Evolutionary conservation across 2,797 vertebrate species (phyloP), one percentile per base, ranked within the genome.

Genomic region (Typhlichthys eigenmanni): DNA sequence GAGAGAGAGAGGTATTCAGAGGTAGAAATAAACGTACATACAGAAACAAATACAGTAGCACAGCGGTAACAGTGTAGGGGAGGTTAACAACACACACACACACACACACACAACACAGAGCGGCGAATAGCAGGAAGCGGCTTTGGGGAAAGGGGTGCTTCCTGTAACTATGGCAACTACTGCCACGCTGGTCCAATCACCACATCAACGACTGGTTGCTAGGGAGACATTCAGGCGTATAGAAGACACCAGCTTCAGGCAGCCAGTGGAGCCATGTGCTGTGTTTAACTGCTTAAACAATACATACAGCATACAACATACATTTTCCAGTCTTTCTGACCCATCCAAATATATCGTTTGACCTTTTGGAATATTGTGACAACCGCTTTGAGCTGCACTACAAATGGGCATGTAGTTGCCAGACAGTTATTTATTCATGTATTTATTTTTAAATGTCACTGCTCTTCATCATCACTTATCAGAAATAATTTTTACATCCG

Each of bases 161-260:
- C 87, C 82, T 80, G 91, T 93, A 91, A 79, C 92, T 91, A 93
- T 92, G 85, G 92, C 86, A 93, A 92, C 92, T 75, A 1, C 80
- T 84, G 87, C 70, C 81, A 85, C 80, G 72, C 87, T 84, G 81
- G 85, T 91, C 91, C 92, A 93, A 92, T 93, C 91, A 91, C 78
- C 86, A 91, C 81, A 53, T 86, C 80, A 87, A 76, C 75, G 84
- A 45, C 76, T 89, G 85, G 92, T 92, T 93, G 91, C 92, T 90
- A 90, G 91, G 92, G 89, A 93, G 91, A 93, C 81, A 89, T 90
- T 92, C 76, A 76, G 78, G 74, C 53, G 32, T 69, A 80, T 75
- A 70, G 84, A 86, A 67, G 76, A 71, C 77, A 77, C 73, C 71
- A 14, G 29, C 55, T 29, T 64, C 48, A 57, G 68, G 76, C 74